phyloP scores from a whole-genome alignment of 2,888 invertebrate species.

The Acronicta psi region DNA sequence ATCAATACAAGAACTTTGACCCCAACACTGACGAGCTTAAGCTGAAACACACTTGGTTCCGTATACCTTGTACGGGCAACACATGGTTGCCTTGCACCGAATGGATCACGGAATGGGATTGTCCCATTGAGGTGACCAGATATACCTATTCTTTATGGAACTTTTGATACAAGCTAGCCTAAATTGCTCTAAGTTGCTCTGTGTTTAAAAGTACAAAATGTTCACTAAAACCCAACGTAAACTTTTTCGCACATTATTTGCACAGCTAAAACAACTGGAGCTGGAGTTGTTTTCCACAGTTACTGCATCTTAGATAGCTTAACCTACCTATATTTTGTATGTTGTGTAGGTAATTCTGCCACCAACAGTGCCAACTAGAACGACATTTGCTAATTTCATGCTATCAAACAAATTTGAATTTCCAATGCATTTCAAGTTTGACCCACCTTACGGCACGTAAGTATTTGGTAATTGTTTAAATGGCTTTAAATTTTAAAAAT shows the following conservation, averaged over 20 bases:
- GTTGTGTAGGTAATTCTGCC: conserved; percentile 75
- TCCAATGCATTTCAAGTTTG: conserved; percentile 81
- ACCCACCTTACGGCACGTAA: conserved; percentile 78
- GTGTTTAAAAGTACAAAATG: too few species aligned
- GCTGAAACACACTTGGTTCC: conserved; percentile 80
- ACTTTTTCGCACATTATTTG: too few species aligned
- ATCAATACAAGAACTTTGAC: conserved; percentile 68
- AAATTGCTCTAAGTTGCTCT: too few species aligned
- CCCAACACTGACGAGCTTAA: conserved; percentile 53
- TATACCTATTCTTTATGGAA: background rate
- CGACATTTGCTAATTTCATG: conserved; percentile 81
- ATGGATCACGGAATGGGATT: conserved; percentile 79
- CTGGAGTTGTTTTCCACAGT: too few species aligned
- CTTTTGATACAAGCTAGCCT: background rate
- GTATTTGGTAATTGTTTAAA: conserved; percentile 36
- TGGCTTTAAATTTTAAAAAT: background rate
- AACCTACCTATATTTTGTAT: conserved; percentile 1
- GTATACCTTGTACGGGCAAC: conserved; percentile 83
- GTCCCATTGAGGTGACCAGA: conserved; percentile 75
- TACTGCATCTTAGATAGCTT: background rate
- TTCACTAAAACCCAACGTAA: too few species aligned
- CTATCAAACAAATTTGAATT: conserved; percentile 79
- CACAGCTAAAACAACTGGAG: too few species aligned
- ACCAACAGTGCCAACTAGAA: conserved; percentile 82
- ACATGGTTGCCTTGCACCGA: conserved; percentile 81